Evolutionary conservation across 2,888 invertebrate species (phyloP).

Genomic region (Pteria penguin): DNA sequence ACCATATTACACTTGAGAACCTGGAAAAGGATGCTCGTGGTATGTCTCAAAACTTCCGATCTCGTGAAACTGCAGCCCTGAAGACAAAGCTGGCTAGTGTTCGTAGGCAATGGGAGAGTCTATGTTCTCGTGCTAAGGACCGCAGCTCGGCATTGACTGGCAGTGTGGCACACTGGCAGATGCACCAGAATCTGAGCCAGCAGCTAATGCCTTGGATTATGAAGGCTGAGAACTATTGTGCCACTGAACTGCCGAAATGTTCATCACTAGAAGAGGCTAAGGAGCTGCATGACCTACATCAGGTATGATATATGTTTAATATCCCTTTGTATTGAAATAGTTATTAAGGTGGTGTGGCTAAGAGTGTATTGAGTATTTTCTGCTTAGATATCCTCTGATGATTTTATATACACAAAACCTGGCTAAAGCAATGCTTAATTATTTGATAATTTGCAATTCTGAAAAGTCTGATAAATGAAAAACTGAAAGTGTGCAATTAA

Average conservation of each 20-base stretch:
- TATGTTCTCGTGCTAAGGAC: slow-evolving; percentile 88
- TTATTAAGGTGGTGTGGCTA: too few species aligned
- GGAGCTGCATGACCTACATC: slow-evolving; percentile 82
- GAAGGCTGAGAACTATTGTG: slow-evolving; percentile 90
- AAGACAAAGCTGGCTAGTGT: slow-evolving; percentile 88
- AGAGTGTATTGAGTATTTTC: too few species aligned
- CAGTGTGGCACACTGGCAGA: slow-evolving; percentile 91
- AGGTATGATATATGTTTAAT: too few species aligned
- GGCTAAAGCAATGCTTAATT: too few species aligned
- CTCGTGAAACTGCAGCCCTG: slow-evolving; percentile 86
- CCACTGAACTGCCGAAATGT: slow-evolving; percentile 87
- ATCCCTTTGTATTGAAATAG: too few species aligned
- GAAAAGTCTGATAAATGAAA: too few species aligned
- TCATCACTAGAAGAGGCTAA: slow-evolving; percentile 88
- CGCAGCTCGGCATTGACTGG: slow-evolving; percentile 88
- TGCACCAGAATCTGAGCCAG: slow-evolving; percentile 88
- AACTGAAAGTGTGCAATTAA: too few species aligned
- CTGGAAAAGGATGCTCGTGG: slow-evolving; percentile 89
- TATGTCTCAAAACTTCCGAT: slow-evolving; percentile 82
- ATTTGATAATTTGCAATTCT: too few species aligned
- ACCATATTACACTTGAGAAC: slow-evolving; percentile 86
- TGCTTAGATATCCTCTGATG: too few species aligned
- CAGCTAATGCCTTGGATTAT: slow-evolving; percentile 94
- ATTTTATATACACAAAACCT: too few species aligned
- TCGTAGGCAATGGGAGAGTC: slow-evolving; percentile 87